phyloP scores from a whole-genome alignment of 1,140 invertebrate species.

The Lucilia sericata region DNA sequence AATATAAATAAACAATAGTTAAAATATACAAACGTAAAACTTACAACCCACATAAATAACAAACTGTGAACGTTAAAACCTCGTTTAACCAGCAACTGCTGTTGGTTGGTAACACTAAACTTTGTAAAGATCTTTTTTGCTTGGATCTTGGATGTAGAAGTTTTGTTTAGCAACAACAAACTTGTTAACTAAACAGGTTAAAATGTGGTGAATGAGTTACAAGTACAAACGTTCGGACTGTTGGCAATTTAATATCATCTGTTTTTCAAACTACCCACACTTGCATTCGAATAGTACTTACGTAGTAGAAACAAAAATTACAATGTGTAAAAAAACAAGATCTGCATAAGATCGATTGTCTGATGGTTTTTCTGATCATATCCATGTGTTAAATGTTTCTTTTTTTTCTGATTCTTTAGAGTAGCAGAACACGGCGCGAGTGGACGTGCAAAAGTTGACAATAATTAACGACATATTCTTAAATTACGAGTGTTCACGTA shows the following conservation, averaged over 20 bases:
- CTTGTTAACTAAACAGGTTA: slow-evolving; percentile 6
- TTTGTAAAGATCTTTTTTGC: background rate
- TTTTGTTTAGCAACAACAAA: background rate
- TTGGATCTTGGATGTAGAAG: too few species aligned
- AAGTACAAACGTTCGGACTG: too few species aligned
- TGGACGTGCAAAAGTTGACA: background rate
- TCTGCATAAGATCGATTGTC: slow-evolving; percentile 5
- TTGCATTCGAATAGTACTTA: background rate
- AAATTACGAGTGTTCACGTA: background rate
- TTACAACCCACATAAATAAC: background rate
- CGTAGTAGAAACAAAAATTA: too few species aligned
- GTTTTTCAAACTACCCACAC: background rate
- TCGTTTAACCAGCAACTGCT: background rate
- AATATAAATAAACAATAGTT: too few species aligned
- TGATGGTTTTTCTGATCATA: background rate
- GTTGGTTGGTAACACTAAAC: background rate
- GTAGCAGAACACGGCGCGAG: background rate
- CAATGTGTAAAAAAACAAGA: background rate
- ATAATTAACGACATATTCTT: background rate
- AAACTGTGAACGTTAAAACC: background rate
- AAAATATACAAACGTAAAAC: too few species aligned
- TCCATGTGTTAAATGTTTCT: background rate
- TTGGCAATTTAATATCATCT: background rate
- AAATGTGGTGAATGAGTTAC: background rate
- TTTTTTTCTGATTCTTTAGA: background rate